Conservation (phyloP, 2,888 invertebrate genomes). For the Heteromurus nitidus region DNA sequence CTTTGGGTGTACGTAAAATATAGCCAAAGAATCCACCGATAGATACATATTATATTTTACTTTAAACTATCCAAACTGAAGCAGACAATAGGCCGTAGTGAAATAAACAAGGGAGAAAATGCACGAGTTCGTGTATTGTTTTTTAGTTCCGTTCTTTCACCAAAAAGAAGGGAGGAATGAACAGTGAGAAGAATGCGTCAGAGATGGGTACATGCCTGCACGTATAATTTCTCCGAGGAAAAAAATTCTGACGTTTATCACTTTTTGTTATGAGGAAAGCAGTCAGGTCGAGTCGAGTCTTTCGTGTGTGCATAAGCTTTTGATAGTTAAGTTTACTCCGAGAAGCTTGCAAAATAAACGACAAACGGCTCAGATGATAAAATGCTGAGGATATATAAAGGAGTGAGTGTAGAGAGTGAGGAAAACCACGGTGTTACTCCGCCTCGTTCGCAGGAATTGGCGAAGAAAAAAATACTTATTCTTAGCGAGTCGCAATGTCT, state of each 20-base stretch:
- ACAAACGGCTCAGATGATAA: too few relatives aligned
- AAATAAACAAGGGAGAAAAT: background rate
- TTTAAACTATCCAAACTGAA: background rate
- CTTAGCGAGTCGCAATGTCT: slow-evolving; percentile 42
- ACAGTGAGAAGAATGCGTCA: background rate
- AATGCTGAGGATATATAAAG: slow-evolving; percentile 14
- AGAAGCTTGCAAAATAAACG: too few relatives aligned
- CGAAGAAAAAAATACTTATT: slow-evolving; percentile 26
- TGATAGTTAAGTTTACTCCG: too few relatives aligned
- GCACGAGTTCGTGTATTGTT: too few relatives aligned
- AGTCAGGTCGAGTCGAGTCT: too few relatives aligned
- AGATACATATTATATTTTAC: background rate
- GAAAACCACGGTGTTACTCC: slow-evolving; percentile 31
- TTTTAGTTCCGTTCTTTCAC: background rate
- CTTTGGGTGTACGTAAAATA: background rate
- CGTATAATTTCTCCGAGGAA: slow-evolving; percentile 57
- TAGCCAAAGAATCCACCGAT: background rate
- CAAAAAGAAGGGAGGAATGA: background rate
- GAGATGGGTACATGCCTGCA: slow-evolving; percentile 11
- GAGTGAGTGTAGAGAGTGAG: background rate
- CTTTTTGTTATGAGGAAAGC: too few relatives aligned
- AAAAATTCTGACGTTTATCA: background rate
- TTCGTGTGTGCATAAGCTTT: too few relatives aligned
- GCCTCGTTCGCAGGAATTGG: slow-evolving; percentile 6
- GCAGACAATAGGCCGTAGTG: too few relatives aligned